A percentile compares a stretch with the other conserved stretches of the same genome.
Evolutionary conservation across 53 echinoderm and acorn worm species (phyloP).

Genomic region (Astropecten irregularis): DNA sequence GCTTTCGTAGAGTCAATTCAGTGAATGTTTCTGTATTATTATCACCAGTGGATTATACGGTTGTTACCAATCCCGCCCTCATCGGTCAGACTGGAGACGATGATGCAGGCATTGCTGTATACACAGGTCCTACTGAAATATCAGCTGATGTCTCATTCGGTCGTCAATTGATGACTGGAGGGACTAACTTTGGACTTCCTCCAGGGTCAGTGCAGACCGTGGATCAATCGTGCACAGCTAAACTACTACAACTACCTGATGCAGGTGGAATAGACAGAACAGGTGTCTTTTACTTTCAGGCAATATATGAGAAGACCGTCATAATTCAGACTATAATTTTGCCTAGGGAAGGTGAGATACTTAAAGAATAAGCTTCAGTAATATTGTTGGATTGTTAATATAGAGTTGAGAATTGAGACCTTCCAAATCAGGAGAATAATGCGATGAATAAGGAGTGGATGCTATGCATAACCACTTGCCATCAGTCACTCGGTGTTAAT

Average conservation of each 20-base stretch:
- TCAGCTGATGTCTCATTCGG: slow-evolving; percentile 22
- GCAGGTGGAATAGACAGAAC: not conserved
- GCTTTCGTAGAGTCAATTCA: no score
- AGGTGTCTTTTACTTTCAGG: not conserved
- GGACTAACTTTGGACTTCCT: not conserved
- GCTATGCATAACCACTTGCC: no score
- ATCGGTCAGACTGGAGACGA: not conserved
- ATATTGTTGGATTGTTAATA: no score
- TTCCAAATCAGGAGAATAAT: no score
- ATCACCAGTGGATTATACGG: not conserved
- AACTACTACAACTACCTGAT: not conserved
- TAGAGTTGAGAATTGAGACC: no score
- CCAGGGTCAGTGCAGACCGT: not conserved
- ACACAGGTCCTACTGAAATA: slow-evolving; percentile 8
- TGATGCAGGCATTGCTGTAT: not conserved
- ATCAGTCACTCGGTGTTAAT: no score
- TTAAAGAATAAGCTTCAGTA: no score
- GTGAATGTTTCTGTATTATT: no score
- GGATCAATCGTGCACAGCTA: not conserved
- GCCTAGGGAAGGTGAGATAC: no score
- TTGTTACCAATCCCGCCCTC: not conserved
- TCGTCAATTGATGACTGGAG: slow-evolving; percentile 18
- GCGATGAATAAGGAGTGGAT: no score
- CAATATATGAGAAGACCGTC: no score
- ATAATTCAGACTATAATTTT: no score